Evolutionary conservation across 2,888 invertebrate genomes (phyloP), one percentile per base, ranked within the genome.

Genomic region (Psylliodes chrysocephalus): DNA sequence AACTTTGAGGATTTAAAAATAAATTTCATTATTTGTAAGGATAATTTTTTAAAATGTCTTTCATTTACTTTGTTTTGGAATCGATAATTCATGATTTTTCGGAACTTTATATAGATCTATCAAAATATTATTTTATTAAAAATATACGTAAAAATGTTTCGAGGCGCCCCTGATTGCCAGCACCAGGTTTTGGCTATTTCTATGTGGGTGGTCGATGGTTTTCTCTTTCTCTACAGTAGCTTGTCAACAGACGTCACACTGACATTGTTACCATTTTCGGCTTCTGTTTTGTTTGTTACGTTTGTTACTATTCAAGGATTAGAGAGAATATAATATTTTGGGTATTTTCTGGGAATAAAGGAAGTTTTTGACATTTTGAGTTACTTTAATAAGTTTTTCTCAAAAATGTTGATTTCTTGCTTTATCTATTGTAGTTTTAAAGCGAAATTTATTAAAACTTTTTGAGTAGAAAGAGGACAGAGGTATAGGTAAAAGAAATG

Each of bases 191-290:
- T 49, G 49, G 15, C 49, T 22, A 49, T 6, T 28, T 15, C 49
- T 7, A 28, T 28, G 73, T 71, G 73, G 75, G 75, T 74, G 75
- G 75, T 71, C 74, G 47, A 35, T 42, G 22, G 52, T 60, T 56
- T 61, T 61, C n/a, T n/a, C n/a, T 65, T 69, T 71, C 64, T 68
- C 60, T 68, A 68, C 59, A 59, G 61, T 60, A 63, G 57, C 62
- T 67, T 67, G 69, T 67, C 68, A 69, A 69, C 64, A 61, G 54
- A 64, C 69, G 38, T 60, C 64, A 54, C 59, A 42, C 57, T 63
- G 59, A 57, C 47, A 60, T 64, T 64, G 61, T 65, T 64, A 40
- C 44, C 38, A 47, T 60, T 42, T 62, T 52, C 61, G 60, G 57
- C 47, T 57, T 47, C 38, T 68, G 67, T 68, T 67, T 40, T 47